phyloP scores from a whole-genome alignment of 2,797 vertebrate species.

The Myotis planiceps region DNA sequence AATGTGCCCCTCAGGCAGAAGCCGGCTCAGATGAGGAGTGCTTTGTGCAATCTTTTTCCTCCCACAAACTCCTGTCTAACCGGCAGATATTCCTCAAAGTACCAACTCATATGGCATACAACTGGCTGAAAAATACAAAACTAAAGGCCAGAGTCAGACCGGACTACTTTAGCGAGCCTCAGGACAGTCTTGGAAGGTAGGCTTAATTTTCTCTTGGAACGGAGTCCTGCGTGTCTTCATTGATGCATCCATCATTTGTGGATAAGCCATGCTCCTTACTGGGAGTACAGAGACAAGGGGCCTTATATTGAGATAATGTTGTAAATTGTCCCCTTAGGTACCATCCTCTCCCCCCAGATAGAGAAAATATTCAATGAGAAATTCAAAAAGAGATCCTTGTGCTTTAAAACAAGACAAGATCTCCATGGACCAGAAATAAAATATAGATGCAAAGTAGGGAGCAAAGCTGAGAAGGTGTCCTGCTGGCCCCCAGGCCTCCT shows the following conservation, averaged over 20 bases:
- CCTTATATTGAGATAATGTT: neutral
- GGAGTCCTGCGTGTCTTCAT: neutral
- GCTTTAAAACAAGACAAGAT: neutral
- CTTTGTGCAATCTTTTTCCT: neutral
- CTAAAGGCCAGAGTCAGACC: neutral
- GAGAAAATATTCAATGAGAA: neutral
- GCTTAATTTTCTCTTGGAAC: neutral
- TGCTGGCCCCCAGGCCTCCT: neutral
- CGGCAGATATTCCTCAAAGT: neutral
- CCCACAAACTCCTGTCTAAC: neutral
- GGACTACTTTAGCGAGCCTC: neutral
- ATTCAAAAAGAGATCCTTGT: neutral
- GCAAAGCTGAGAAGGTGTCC: neutral
- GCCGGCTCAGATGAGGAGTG: neutral
- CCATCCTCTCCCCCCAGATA: neutral
- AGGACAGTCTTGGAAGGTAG: neutral
- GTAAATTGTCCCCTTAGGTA: neutral
- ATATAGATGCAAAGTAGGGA: neutral
- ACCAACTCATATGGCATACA: neutral
- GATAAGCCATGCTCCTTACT: neutral
- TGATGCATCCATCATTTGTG: neutral
- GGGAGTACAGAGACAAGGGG: neutral
- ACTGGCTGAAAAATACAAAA: neutral
- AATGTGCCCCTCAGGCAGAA: slow-evolving; percentile 30
- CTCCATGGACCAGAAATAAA: neutral